A percentile compares a stretch with the other conserved stretches of the same genome.
Evolutionary conservation across 2,797 vertebrate genomes (phyloP).

Genomic region (Antrozous pallidus): DNA sequence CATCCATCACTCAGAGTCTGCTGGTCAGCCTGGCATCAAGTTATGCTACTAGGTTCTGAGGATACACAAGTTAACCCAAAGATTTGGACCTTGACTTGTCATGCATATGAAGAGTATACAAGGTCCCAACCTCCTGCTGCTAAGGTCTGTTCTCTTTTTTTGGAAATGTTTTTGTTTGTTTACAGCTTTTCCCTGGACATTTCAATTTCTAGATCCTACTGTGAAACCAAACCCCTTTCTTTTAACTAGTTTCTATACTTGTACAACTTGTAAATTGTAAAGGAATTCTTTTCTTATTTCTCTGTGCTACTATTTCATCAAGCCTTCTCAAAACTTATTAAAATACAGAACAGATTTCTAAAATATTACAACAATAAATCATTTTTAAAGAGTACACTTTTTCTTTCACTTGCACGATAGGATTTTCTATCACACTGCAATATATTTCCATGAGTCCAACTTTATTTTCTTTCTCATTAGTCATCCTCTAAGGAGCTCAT

Average conservation of each 20-base stretch:
- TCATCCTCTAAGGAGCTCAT: slow-evolving; percentile 55
- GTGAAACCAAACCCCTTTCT: neutral
- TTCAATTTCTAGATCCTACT: neutral
- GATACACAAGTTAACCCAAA: neutral
- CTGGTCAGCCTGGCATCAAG: neutral
- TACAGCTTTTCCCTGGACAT: neutral
- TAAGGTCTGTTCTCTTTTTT: neutral
- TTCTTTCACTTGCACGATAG: slow-evolving; percentile 48
- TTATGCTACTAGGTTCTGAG: neutral
- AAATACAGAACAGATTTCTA: slow-evolving; percentile 62
- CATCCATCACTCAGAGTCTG: too few species aligned
- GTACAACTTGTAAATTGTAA: neutral
- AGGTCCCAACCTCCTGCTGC: neutral
- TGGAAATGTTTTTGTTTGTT: neutral
- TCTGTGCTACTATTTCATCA: slow-evolving; percentile 21
- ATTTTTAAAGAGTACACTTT: slow-evolving; percentile 64
- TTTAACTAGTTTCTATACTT: slow-evolving; percentile 4
- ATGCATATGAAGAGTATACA: too few species aligned
- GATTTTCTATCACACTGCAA: slow-evolving; percentile 41
- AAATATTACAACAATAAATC: slow-evolving; percentile 75
- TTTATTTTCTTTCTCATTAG: slow-evolving; percentile 69
- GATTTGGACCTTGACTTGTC: neutral
- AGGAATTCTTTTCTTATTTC: slow-evolving; percentile 25
- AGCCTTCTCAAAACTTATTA: slow-evolving; percentile 62
- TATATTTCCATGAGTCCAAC: slow-evolving; percentile 55